These are phyloP conservation scores for Cyaniris semiargus DNA, from an alignment of 2,888 invertebrate genomes.

Conservation along the genomic window DNA sequence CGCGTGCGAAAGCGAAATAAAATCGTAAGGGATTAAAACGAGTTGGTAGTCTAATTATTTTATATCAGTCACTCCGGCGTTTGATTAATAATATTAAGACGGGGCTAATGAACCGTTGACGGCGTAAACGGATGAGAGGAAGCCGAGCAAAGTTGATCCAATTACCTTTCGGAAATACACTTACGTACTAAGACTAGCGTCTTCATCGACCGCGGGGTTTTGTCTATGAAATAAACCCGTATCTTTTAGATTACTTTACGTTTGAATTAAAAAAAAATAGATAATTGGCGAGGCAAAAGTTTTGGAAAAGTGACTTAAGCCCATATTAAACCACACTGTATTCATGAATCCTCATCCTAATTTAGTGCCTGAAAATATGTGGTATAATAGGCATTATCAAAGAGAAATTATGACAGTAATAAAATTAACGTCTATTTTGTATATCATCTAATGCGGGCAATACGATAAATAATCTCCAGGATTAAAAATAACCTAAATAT, in stretches of 20 bases:
- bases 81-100: slow-evolving; percentile 46
- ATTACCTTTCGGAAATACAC: slow-evolving; percentile 67
- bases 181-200: slow-evolving; percentile 65
- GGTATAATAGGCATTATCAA: neutral
- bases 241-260: neutral
- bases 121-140: slow-evolving; percentile 74
- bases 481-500: neutral
- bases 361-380: neutral
- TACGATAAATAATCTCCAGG: neutral
- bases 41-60: slow-evolving; percentile 22
- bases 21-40: neutral
- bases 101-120: slow-evolving; percentile 68
- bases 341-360: neutral
- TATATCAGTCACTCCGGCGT: slow-evolving; percentile 15
- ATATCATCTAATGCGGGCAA: neutral
- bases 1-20: neutral
- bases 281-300: no score
- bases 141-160: slow-evolving; percentile 67
- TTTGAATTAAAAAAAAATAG: neutral
- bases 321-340: neutral
- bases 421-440: no score
- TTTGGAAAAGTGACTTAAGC: no score
- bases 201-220: slow-evolving; percentile 1
- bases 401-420: neutral
- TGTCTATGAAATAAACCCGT: neutral